Percentiles rank a stretch among this genome's conserved stretches.
phyloP scores from a whole-genome alignment of 2,888 invertebrate genomes.

The Lasioglossum morio region DNA sequence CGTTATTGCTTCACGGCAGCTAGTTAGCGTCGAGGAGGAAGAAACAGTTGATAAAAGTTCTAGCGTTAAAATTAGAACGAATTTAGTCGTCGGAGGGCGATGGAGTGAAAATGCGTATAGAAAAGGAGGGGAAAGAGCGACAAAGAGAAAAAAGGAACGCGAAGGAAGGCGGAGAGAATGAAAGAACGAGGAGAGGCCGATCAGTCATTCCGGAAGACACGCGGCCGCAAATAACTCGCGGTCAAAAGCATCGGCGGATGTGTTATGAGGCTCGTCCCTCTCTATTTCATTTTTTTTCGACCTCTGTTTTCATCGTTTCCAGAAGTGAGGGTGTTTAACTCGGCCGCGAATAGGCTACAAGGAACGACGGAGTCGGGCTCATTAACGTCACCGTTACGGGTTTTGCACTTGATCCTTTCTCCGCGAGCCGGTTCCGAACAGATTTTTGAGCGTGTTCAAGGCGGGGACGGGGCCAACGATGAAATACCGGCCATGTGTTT shows the following conservation, averaged over 20 bases:
- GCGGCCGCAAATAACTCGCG: conserved; percentile 45
- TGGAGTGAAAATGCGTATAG: not conserved
- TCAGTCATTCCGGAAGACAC: conserved; percentile 50
- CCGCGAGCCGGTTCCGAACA: conserved; percentile 1
- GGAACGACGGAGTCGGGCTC: conserved; percentile 11
- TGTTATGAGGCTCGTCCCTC: conserved; percentile 26
- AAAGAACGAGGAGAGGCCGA: conserved; percentile 30
- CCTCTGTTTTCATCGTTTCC: not conserved
- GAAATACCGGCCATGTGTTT: not conserved
- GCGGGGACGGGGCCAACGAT: not conserved
- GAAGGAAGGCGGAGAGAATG: conserved; percentile 6
- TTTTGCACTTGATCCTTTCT: conserved; percentile 37
- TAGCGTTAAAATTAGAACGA: not conserved
- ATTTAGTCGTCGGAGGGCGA: not conserved
- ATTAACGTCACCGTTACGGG: conserved; percentile 31
- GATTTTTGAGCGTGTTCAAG: conserved; percentile 25
- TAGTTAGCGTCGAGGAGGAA: not conserved
- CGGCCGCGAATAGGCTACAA: not conserved
- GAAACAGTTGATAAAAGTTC: not conserved
- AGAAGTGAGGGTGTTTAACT: not conserved
- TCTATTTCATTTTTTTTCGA: not conserved
- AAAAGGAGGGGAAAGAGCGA: conserved; percentile 2
- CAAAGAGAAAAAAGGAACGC: conserved; percentile 3
- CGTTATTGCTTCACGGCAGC: not conserved
- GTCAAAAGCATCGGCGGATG: conserved; percentile 49